phyloP scores from a whole-genome alignment of 2,888 invertebrate species.

The Meteorus colon region DNA sequence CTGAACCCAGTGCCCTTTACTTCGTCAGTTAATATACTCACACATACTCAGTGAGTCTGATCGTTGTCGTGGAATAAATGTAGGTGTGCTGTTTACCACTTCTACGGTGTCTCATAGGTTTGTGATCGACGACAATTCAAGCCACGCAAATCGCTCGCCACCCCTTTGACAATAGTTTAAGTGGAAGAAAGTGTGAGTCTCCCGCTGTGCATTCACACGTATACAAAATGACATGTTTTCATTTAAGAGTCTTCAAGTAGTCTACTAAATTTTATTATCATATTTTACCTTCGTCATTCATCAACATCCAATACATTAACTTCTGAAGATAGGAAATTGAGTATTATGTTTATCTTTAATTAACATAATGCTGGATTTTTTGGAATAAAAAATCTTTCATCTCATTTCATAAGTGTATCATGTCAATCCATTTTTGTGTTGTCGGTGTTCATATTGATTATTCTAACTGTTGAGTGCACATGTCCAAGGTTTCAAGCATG shows the following conservation, averaged over 20 bases:
- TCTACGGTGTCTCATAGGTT: neutral
- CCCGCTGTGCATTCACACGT: neutral
- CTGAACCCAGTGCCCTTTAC: conserved; percentile 63
- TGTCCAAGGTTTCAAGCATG: conserved; percentile 47
- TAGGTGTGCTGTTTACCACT: neutral
- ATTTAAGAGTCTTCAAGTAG: neutral
- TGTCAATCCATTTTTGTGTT: conserved; percentile 28
- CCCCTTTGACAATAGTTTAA: neutral
- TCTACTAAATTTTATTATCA: neutral
- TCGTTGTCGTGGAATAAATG: neutral
- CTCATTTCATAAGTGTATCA: neutral
- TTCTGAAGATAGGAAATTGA: neutral
- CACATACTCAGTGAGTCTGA: neutral
- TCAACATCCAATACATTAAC: neutral
- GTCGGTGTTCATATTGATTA: conserved; percentile 50
- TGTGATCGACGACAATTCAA: conserved; percentile 30
- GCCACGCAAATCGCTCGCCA: conserved; percentile 21
- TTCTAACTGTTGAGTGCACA: conserved; percentile 43
- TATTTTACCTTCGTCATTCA: neutral
- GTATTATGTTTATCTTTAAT: neutral
- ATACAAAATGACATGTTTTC: neutral
- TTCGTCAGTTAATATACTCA: conserved; percentile 32
- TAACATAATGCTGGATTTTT: neutral
- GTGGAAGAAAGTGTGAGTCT: neutral
- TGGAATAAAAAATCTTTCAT: neutral